Percentiles rank a stretch among this genome's conserved stretches.
Conservation (phyloP, 2,113 vertebrate genomes). For the Acrocephalus arundinaceus region DNA sequence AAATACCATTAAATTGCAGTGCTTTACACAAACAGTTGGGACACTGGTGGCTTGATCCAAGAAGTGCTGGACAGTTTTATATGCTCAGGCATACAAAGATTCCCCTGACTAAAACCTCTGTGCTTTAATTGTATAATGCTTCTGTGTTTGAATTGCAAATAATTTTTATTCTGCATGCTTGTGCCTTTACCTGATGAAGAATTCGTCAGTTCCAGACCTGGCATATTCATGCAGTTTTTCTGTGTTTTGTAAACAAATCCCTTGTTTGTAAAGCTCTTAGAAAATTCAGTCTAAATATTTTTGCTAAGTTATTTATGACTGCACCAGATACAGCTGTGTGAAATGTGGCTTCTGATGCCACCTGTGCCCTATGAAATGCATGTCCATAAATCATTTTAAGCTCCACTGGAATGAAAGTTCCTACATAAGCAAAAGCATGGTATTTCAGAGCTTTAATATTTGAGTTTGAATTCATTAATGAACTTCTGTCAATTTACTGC, state of each 20-base stretch:
- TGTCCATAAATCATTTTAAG: background rate
- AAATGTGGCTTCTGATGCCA: constrained; percentile 5
- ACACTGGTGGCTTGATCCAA: background rate
- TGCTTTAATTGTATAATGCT: background rate
- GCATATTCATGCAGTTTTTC: background rate
- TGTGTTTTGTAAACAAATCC: constrained; percentile 17
- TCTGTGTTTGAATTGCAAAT: background rate
- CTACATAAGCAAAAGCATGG: background rate
- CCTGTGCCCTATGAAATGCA: background rate
- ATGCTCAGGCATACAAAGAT: background rate
- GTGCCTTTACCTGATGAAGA: background rate
- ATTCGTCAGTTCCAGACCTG: background rate
- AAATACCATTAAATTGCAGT: background rate
- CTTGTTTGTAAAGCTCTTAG: constrained; percentile 8
- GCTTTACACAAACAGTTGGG: background rate
- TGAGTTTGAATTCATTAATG: background rate
- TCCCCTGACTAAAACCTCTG: background rate
- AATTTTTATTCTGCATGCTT: background rate
- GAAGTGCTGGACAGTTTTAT: background rate
- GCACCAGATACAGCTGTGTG: background rate
- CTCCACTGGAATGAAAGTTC: background rate
- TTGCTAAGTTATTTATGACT: constrained; percentile 6
- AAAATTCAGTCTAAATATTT: background rate
- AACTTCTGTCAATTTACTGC: background rate
- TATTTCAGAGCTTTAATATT: background rate